phyloP scores from a whole-genome alignment of 2,797 vertebrate genomes.

The Centropyge bicolor region DNA sequence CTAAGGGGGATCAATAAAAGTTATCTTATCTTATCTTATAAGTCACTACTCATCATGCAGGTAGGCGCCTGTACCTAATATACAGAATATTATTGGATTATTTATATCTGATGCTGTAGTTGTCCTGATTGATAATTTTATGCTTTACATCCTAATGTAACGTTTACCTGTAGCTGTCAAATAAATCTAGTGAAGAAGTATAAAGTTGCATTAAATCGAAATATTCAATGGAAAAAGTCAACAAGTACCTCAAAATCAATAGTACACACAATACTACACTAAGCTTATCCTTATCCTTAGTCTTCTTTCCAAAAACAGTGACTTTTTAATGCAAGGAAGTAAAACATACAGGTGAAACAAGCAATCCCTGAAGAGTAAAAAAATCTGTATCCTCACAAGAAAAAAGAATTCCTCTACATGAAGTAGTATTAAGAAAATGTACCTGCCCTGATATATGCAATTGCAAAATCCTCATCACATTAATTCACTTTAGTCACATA shows the following conservation, averaged over 20 bases:
- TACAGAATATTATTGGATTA: neutral
- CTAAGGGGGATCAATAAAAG: no score
- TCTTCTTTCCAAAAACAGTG: neutral
- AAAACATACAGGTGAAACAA: neutral
- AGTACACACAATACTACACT: no score
- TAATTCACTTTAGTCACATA: slow-evolving; percentile 17
- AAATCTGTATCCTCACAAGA: neutral
- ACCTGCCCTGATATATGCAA: neutral
- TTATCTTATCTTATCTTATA: no score
- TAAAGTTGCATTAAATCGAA: neutral
- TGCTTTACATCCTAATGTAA: neutral
- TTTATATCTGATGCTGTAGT: neutral
- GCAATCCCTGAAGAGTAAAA: neutral
- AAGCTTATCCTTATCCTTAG: neutral
- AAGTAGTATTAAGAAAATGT: slow-evolving; percentile 4
- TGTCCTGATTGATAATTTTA: neutral
- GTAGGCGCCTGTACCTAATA: neutral
- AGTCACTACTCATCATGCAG: neutral
- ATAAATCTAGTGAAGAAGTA: neutral
- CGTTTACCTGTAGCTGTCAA: neutral
- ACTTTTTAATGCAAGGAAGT: neutral
- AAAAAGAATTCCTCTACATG: neutral
- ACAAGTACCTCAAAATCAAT: neutral
- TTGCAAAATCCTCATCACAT: neutral
- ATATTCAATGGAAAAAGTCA: neutral